phyloP scores from a whole-genome alignment of 1,140 invertebrate species.

The Bathynomus jamesi region DNA sequence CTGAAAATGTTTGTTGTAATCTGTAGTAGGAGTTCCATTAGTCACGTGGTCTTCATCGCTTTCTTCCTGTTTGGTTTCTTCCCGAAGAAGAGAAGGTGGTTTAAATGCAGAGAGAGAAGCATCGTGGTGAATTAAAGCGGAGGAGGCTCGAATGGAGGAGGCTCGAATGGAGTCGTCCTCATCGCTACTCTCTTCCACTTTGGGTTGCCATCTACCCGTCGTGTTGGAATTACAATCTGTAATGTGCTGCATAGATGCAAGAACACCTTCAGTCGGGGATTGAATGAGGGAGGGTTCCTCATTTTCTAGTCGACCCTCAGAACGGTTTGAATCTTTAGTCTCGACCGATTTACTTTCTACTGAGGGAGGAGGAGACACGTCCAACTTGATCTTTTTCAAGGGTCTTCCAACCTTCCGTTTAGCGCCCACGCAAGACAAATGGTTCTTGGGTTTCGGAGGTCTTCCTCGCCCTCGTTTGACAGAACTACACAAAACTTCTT shows the following conservation, averaged over 20 bases:
- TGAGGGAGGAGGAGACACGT: not conserved
- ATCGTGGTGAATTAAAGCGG: no score
- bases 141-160: not conserved
- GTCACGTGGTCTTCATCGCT: not conserved
- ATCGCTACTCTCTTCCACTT: not conserved
- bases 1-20: not conserved
- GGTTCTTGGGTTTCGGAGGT: not conserved
- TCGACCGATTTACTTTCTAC: not conserved
- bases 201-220: not conserved
- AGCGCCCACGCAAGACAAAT: not conserved
- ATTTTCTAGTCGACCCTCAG: no score
- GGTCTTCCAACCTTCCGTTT: not conserved
- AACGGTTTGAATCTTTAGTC: no score
- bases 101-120: not conserved
- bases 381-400: not conserved
- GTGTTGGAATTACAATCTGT: not conserved
- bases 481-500: no score
- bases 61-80: not conserved
- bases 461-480: not conserved
- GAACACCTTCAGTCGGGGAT: no score
- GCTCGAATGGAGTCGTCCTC: not conserved
- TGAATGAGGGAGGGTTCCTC: no score
- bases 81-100: not conserved
- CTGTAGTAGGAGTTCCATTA: no score
- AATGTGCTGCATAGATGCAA: not conserved